These are phyloP conservation scores for Eupithecia subumbrata DNA, from an alignment of 2,888 invertebrate genomes.

Conservation along the genomic window DNA sequence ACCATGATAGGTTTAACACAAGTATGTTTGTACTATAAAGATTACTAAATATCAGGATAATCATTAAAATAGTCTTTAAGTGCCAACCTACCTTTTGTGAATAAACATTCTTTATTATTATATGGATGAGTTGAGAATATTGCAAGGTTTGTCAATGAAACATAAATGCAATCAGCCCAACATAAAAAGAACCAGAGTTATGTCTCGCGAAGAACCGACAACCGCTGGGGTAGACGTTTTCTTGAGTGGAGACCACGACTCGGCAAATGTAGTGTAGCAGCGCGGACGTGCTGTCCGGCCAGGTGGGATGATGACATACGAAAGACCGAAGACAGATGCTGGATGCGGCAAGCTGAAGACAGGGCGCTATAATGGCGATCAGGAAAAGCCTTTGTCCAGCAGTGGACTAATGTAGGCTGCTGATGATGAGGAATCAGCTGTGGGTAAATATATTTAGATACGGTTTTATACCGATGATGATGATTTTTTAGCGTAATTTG, in stretches of 20 bases:
- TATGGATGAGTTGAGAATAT: no score
- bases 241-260: neutral
- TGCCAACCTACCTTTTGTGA: no score
- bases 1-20: no score
- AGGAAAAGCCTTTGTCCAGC: neutral
- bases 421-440: no score
- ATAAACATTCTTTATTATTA: no score
- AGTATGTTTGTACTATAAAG: no score
- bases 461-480: no score
- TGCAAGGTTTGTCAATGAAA: no score
- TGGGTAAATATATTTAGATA: no score
- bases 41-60: no score
- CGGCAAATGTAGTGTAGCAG: neutral
- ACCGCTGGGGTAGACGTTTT: neutral
- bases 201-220: neutral
- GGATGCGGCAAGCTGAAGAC: neutral
- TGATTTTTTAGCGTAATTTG: no score
- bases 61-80: no score
- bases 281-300: neutral
- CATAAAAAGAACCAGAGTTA: neutral
- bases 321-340: neutral
- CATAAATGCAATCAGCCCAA: neutral
- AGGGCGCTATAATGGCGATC: neutral
- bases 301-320: neutral
- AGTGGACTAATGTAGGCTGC: neutral